Evolutionary conservation across 30 jellyfish, hydroid and myxozoan species (phyloP).

Genomic region (Aurelia coerulea): DNA sequence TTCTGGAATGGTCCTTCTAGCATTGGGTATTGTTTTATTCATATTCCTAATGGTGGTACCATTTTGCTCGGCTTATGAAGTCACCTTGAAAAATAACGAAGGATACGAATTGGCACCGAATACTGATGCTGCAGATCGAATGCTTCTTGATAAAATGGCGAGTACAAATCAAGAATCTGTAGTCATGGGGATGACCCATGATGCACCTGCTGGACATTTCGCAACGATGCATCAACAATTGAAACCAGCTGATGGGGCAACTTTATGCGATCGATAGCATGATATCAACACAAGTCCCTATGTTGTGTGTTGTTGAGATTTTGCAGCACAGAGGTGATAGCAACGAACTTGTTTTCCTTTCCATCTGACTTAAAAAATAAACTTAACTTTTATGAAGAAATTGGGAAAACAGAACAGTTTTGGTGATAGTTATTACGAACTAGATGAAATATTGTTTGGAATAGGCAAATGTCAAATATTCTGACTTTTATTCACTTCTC

Average conservation of each 20-base stretch:
- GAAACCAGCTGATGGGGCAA: constrained; percentile 46
- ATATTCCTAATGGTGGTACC: constrained; percentile 41
- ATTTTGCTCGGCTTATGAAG: constrained; percentile 56
- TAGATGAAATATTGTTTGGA: too few relatives aligned
- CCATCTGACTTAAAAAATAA: too few relatives aligned
- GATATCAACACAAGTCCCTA: too few relatives aligned
- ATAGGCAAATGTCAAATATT: too few relatives aligned
- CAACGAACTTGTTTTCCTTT: too few relatives aligned
- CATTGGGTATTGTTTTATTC: constrained; percentile 59
- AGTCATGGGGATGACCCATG: constrained; percentile 47
- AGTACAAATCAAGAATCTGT: constrained; percentile 20
- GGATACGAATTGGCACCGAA: constrained; percentile 57
- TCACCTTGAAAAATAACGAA: constrained; percentile 18
- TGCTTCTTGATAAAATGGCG: background rate
- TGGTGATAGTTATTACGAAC: too few relatives aligned
- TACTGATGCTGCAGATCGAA: constrained; percentile 39
- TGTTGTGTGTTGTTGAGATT: too few relatives aligned
- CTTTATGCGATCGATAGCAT: too few relatives aligned
- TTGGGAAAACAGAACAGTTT: too few relatives aligned
- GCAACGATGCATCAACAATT: constrained; percentile 57
- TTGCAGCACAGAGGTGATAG: too few relatives aligned
- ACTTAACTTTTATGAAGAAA: too few relatives aligned
- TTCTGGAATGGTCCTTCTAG: constrained; percentile 67
- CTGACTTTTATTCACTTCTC: too few relatives aligned
- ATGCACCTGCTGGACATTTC: constrained; percentile 70